Evolutionary conservation across 2,797 vertebrate species (phyloP).

Genomic region (Silurus lanzhouensis): DNA sequence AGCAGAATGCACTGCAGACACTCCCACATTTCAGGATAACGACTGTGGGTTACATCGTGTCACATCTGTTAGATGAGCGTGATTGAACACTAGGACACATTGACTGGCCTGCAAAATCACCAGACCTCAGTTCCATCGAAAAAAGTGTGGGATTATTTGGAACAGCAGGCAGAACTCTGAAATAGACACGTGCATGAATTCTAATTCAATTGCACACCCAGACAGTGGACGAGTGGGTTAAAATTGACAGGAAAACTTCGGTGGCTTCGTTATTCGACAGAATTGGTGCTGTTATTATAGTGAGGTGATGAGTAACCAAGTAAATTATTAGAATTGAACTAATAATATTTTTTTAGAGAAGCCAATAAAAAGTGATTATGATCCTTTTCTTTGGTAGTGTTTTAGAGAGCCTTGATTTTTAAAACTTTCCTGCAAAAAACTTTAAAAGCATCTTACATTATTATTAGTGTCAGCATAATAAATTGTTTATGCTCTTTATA

Average conservation of each 20-base stretch:
- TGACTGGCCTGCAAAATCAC: constrained; percentile 15
- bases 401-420: background rate
- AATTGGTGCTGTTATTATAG: background rate
- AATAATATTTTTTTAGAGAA: background rate
- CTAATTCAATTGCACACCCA: background rate
- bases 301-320: background rate
- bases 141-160: constrained; percentile 17
- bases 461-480: background rate
- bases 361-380: background rate
- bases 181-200: constrained; percentile 12
- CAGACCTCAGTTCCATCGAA: background rate
- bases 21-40: constrained; percentile 9
- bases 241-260: background rate
- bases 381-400: background rate
- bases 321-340: background rate
- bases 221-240: background rate
- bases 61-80: background rate
- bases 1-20: background rate
- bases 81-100: background rate
- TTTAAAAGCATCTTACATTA: background rate
- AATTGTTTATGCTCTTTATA: background rate
- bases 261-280: background rate
- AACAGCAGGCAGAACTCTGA: constrained; percentile 9
- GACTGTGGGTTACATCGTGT: background rate
- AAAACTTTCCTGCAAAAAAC: background rate